These are phyloP conservation scores for Siniperca knerii DNA, from an alignment of 2,113 vertebrate genomes.

Conservation along the genomic window DNA sequence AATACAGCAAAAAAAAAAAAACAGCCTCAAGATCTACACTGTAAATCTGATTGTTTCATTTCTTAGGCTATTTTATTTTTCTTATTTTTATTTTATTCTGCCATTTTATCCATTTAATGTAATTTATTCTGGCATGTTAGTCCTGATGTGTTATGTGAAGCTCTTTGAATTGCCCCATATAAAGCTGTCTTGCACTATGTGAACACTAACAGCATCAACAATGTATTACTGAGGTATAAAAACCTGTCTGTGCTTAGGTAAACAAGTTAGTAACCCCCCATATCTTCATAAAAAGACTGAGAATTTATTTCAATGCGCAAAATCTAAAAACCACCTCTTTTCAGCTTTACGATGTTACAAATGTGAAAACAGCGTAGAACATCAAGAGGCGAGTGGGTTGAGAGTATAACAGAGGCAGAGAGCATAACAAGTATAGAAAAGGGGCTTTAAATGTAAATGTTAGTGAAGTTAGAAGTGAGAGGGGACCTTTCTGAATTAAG, in stretches of 20 bases:
- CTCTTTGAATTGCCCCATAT: not conserved
- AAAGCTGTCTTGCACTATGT: not conserved
- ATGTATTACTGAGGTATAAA: not conserved
- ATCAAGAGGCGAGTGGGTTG: not conserved
- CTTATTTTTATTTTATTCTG: not conserved
- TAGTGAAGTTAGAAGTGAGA: not conserved
- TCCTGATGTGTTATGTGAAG: not conserved
- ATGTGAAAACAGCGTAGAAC: conserved; percentile 6
- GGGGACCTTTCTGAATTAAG: not conserved
- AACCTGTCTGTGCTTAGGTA: not conserved
- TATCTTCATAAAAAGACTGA: not conserved
- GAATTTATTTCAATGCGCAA: not conserved
- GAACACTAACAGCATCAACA: not conserved
- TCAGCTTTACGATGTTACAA: not conserved
- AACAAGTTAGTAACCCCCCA: not conserved
- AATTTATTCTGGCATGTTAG: not conserved
- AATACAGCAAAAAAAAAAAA: not conserved
- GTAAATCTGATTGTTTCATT: not conserved
- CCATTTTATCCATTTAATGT: not conserved
- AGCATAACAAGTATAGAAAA: not conserved
- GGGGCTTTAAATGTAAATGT: not conserved
- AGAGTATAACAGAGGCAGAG: not conserved
- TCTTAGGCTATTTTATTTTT: not conserved
- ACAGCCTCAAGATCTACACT: not conserved
- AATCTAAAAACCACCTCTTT: not conserved